Base-by-base conservation (phyloP, 2,113 vertebrate genomes). In the Engystomops pustulosus region DNA sequence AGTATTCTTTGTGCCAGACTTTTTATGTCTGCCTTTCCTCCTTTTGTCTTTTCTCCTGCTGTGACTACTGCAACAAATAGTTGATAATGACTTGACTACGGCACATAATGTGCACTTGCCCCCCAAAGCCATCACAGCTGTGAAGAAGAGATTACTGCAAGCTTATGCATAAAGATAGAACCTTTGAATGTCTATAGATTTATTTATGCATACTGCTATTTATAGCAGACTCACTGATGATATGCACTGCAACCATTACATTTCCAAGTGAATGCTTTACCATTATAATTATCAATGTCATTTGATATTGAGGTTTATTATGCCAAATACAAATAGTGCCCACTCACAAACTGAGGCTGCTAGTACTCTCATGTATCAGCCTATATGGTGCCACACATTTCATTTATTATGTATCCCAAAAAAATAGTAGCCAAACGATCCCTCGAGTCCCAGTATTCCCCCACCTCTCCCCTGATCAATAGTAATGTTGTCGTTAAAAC, bases 101-200 rank as follows among this genome's bases (percentile, higher is more conserved):
- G 20, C 44, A 70, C 51, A 38, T 38, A 77, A 55, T 77, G 72
- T 55, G 51, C 3, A n/a, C 75, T 20, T 10, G 49, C 51, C 41
- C 10, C 23, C 36, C 11, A 18, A 49, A 80, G 25, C 78, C 47
- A 34, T 25, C 25, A 69, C 32, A 27, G 49, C 67, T 71, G 68
- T 27, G n/a, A 72, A 81, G n/a, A 53, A 41, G 12, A 71, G 80
- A 81, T 81, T 81, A 72, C 27, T 34, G 30, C 27, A 45, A 12
- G 65, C 62, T 68, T 38, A 81, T 49, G 30, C 44, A 44, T 32
- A 38, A 49, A 32, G 23, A 62, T 67, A 38, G 30, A 15, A 47
- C 27, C 71, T 36, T 55, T 67, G 4, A 47, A 34, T 47, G 23
- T 47, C 41, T 69, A 49, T 30, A 44, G n/a, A 38, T 65, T 45